These are phyloP conservation scores for Chaunax sp. DNA, from an alignment of 2,797 vertebrate species.

Conservation along the genomic window DNA sequence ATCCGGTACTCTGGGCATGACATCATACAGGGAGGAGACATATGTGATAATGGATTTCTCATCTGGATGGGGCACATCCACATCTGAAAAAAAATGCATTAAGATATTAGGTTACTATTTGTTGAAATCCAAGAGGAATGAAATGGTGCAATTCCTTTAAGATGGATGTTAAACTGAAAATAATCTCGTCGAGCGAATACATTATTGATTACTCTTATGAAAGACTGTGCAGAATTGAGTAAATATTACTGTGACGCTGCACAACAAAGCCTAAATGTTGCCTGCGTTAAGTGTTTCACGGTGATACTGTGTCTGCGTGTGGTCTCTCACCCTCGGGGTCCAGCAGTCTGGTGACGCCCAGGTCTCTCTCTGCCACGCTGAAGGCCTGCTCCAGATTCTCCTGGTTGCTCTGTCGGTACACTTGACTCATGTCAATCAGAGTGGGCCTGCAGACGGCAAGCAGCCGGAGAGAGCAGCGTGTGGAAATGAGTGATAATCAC, in stretches of 20 bases:
- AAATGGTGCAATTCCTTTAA: too few species aligned
- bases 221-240: too few species aligned
- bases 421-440: conserved; percentile 92
- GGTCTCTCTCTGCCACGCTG: conserved; percentile 88
- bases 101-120: too few species aligned
- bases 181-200: too few species aligned
- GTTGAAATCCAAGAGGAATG: not conserved
- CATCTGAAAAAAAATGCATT: conserved; percentile 84
- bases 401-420: conserved; percentile 90
- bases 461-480: not conserved
- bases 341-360: conserved; percentile 93
- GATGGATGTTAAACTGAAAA: too few species aligned
- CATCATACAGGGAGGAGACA: conserved; percentile 94
- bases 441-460: conserved; percentile 79
- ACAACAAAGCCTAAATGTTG: too few species aligned
- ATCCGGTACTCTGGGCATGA: conserved; percentile 93
- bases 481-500: not conserved
- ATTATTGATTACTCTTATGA: too few species aligned
- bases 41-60: conserved; percentile 99
- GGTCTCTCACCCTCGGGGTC: conserved; percentile 91
- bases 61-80: conserved; percentile 93
- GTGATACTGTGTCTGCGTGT: too few species aligned
- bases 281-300: too few species aligned
- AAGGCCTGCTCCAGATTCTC: conserved; percentile 98
- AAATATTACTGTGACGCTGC: too few species aligned